These are phyloP conservation scores for Gadopsis marmoratus DNA, from an alignment of 2,797 vertebrate species.

Conservation along the genomic window DNA sequence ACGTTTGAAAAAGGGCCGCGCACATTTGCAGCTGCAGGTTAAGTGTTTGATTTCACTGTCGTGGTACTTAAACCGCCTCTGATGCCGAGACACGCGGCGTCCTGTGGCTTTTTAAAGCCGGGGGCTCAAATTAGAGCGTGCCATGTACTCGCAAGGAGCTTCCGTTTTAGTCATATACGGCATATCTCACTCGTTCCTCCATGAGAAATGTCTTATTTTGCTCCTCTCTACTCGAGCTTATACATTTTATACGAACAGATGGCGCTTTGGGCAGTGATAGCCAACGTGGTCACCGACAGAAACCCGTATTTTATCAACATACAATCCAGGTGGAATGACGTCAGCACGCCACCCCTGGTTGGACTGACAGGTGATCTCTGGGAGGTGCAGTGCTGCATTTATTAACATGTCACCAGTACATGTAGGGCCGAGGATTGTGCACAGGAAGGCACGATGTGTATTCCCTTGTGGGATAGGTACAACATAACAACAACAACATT, in stretches of 20 bases:
- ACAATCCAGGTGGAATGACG: neutral
- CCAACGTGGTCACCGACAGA: neutral
- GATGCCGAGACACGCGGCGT: constrained; percentile 12
- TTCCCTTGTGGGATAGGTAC: constrained; percentile 28
- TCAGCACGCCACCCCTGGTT: neutral
- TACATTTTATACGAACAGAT: neutral
- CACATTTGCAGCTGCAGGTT: constrained; percentile 42
- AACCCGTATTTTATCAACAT: neutral
- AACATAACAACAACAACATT: too few species aligned
- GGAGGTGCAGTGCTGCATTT: neutral
- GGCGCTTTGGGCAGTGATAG: too few species aligned
- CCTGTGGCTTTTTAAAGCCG: constrained; percentile 36
- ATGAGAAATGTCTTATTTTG: neutral
- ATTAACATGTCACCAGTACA: neutral
- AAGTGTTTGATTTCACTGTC: constrained; percentile 49
- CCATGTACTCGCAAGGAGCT: neutral
- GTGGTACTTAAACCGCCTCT: constrained; percentile 25
- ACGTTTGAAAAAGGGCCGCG: neutral
- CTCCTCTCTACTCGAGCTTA: neutral
- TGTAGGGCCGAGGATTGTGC: neutral
- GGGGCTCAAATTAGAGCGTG: neutral
- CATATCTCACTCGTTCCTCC: constrained; percentile 3
- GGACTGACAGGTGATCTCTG: constrained; percentile 4
- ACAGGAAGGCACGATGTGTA: neutral
- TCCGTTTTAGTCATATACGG: constrained; percentile 10